Evolutionary conservation across 2,113 vertebrate species (phyloP), one percentile per base, ranked within the genome.

Genomic region (Suncus etruscus): DNA sequence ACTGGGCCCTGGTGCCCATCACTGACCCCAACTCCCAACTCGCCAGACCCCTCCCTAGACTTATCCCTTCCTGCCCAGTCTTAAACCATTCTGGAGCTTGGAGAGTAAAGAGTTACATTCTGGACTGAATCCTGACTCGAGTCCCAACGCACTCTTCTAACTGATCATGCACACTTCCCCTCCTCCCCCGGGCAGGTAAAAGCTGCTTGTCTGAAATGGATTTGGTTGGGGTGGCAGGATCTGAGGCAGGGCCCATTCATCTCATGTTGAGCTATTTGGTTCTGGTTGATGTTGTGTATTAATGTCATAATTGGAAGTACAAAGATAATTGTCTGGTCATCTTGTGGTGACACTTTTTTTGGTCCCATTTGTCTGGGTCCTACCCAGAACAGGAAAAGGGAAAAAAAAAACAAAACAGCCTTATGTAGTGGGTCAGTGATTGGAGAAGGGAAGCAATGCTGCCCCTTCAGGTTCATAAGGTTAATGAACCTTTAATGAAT

Each of bases 201-300:
- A 84, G 77, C 18, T 81, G 82, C 47, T 89, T 78, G n/a, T 84
- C 69, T 92, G 82, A 24, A 45, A 9, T 63, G 47, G 66, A 51
- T 0, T 83, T 70, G 47, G 58, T 68, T 84, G 65, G 61, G 78
- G 70, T 6, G 75, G 22, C 77, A 89, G 51, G 70, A 22, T 47
- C 72, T 94, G 29, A 8, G 92, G 84, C 89, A 84, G 87, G 47
- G 85, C 91, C 95, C 77, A 86, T 86, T 63, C 54, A 18, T 6
- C 1, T 81, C 86, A 32, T 61, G 8, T 76, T 68, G 65, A 75
- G 63, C 68, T 79, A 80, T 91, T 80, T 32, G 29, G 54, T 73
- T 94, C 54, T 83, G n/a, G 29, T 25, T 83, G 54, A 77, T 78
- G 48, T 76, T 65, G 18, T 58, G 32, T 78, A 8, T 54, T 92